phyloP scores from a whole-genome alignment of 2,113 vertebrate genomes.

The Chitala chitala region DNA sequence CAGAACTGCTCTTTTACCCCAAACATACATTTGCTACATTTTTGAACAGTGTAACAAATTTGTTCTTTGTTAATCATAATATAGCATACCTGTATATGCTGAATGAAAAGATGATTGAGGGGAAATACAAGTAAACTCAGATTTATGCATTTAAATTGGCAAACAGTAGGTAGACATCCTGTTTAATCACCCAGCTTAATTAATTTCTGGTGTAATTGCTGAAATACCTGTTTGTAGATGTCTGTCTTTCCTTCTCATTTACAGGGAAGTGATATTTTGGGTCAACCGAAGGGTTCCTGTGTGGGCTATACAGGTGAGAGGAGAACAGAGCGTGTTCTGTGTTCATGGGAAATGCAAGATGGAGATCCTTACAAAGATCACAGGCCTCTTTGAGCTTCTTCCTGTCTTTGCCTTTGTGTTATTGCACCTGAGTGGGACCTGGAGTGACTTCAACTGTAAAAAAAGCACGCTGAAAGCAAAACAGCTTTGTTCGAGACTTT shows the following conservation, averaged over 20 bases:
- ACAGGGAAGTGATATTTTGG: slow-evolving; percentile 72
- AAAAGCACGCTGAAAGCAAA: neutral
- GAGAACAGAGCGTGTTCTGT: neutral
- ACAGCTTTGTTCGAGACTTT: neutral
- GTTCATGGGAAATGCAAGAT: neutral
- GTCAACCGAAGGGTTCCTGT: slow-evolving; percentile 82
- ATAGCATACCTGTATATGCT: no score
- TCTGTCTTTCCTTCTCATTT: slow-evolving; percentile 20
- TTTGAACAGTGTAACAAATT: no score
- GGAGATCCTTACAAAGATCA: neutral
- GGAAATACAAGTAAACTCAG: no score
- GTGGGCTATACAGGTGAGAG: slow-evolving; percentile 89
- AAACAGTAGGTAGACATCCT: neutral
- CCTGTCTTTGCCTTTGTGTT: neutral
- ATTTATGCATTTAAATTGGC: neutral
- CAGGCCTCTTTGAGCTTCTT: no score
- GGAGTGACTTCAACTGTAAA: neutral
- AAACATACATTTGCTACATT: no score
- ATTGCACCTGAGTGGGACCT: neutral
- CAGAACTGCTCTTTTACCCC: no score
- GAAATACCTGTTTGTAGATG: neutral
- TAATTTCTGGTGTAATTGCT: neutral
- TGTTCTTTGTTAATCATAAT: no score
- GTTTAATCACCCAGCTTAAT: neutral
- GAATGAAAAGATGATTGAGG: no score